Base-by-base conservation (phyloP, 2,113 vertebrate genomes). In the Cebidichthys violaceus region DNA sequence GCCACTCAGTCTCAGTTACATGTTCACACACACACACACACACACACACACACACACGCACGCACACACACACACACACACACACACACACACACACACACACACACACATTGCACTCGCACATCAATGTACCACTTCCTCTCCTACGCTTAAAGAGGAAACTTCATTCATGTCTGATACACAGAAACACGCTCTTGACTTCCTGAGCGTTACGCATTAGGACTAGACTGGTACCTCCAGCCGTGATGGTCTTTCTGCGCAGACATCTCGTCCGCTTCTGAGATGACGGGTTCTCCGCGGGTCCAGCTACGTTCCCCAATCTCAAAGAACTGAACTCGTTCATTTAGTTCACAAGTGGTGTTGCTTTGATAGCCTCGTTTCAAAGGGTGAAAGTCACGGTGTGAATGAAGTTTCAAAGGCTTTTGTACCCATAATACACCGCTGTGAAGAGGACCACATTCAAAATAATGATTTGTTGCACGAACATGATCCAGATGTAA, bases 61-160 rank as follows among this genome's bases (percentile, higher is more conserved):
- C 39, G 14, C 13, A 4, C 10, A 45, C 59, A 2, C 45, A 31
- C 69, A 71, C 68, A 71, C 69, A 4, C 43, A n/a, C 67, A 71
- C 68, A 71, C 59, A 62, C 59, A 68, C 79, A 22, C 59, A 31
- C n/a, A 80, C 37, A 84, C 37, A 70, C 39, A 81, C 27, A 61
- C 52, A 62, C 69, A 72, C n/a, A n/a, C n/a, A n/a, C n/a, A 14
- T n/a, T 39, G 45, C 60, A 18, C 77, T 78, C 45, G 81, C 57
- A 77, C 73, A 35, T 70, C 54, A 52, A 72, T 60, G 33, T 35
- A 81, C 86, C 80, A 77, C 80, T 89, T 91, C 87, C 90, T 85
- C 69, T 65, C 15, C 41, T 52, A 71, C 37, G 22, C 70, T 61
- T 45, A 29, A 68, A 89, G 79, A 86, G 83, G 86, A 88, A 92